Conservation (phyloP, 1,140 invertebrate species). For the Sycobia sp. region DNA sequence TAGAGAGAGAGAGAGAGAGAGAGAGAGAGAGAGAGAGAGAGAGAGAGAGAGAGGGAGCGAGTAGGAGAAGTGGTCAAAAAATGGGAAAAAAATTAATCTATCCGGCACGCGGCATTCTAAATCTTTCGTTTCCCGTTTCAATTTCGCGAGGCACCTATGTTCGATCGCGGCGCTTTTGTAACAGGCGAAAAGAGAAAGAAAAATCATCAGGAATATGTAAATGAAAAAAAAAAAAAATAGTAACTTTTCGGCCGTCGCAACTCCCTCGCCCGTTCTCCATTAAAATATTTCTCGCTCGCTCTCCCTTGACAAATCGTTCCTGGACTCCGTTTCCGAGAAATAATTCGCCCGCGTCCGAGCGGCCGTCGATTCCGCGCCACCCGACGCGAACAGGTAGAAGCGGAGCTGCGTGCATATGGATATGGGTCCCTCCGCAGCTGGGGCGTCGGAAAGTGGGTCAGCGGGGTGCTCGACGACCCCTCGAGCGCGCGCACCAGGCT, state of each 20-base stretch:
- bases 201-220: neutral
- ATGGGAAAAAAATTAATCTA: no score
- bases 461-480: neutral
- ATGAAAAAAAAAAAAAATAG: neutral
- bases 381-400: slow-evolving; percentile 19
- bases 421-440: no score
- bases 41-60: no score
- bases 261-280: neutral
- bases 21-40: neutral
- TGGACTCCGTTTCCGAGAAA: slow-evolving; percentile 15
- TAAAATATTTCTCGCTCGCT: slow-evolving; percentile 16
- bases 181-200: no score
- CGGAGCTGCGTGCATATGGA: no score
- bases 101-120: slow-evolving; percentile 2
- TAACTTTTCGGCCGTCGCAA: neutral
- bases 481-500: no score
- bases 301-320: slow-evolving; percentile 20
- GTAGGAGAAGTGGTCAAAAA: no score
- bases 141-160: slow-evolving; percentile 21
- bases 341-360: neutral
- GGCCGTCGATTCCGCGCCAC: neutral
- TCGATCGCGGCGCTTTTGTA: neutral
- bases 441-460: slow-evolving; percentile 19
- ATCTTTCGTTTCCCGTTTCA: slow-evolving; percentile 20
- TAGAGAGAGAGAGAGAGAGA: neutral